Base-by-base conservation (phyloP, 2,113 vertebrate species). In the Myiagra hebetior region DNA sequence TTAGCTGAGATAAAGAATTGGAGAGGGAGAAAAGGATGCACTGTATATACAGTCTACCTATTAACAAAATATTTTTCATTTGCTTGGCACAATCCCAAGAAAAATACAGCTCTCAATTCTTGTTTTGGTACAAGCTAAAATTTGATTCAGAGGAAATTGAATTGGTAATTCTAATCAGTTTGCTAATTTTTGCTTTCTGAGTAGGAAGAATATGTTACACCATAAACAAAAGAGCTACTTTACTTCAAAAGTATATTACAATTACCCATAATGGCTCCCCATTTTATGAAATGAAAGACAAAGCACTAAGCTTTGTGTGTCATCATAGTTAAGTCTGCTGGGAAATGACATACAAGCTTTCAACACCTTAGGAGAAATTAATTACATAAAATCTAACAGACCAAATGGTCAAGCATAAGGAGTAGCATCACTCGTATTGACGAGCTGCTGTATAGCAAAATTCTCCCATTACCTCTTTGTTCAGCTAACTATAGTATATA, bases 371-470 rank as follows among this genome's bases (percentile, higher is more conserved):
- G 86, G 77, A 94, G 91, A 97, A 91, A 92, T 85, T 79, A 94
- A 92, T 95, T 97, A 62, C 84, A 86, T 73, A 91, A 76, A 60
- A 94, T 77, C n/a, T 87, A 94, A 49, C 30, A 97, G 91, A 96
- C 89, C 91, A 98, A 97, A 97, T 94, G 94, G 91, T 96, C 97
- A 97, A 85, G 83, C 74, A 93, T 77, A 94, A 94, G 88, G 76
- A 93, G 70, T 7, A 93, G 60, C 39, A 94, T 73, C 79, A 68
- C 59, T 47, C 22, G 20, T 91, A 85, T 26, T 69, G 89, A 87
- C 1, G n/a, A 87, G 77, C 28, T 92, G 76, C 84, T 87, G 52
- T 52, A 74, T 21, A 80, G 87, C 41, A 65, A 87, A 92, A 91
- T 83, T 85, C 64, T 69, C 39, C 77, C 53, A 57, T 88, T 85